Evolutionary conservation across 2,797 vertebrate genomes (phyloP).

Genomic region (Chelon auratus): DNA sequence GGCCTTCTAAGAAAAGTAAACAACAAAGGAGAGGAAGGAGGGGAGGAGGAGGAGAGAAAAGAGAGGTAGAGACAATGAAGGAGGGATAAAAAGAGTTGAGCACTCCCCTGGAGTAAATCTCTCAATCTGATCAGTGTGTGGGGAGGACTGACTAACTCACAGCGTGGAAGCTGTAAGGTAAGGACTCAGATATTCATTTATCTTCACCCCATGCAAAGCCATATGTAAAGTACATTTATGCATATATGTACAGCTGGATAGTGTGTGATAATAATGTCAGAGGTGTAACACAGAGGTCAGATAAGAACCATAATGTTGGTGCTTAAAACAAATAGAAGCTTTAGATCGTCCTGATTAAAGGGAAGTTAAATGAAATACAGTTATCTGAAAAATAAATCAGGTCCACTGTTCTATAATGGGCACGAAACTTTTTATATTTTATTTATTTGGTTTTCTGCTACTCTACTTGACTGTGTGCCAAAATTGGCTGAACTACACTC

Average conservation of each 20-base stretch:
- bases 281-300: background rate
- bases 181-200: conserved; percentile 17
- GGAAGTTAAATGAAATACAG: background rate
- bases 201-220: background rate
- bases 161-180: conserved; percentile 59
- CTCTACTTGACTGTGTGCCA: no score
- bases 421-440: no score
- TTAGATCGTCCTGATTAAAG: conserved; percentile 6
- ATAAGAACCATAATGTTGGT: background rate
- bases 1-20: conserved; percentile 40
- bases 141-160: conserved; percentile 48
- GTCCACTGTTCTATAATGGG: no score
- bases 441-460: no score
- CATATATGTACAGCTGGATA: no score
- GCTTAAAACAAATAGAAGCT: conserved; percentile 1
- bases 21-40: conserved; percentile 37
- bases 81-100: conserved; percentile 61
- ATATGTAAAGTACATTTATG: no score
- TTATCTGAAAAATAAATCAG: no score
- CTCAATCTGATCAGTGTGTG: conserved; percentile 73
- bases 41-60: conserved; percentile 43
- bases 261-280: background rate
- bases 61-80: conserved; percentile 48
- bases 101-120: conserved; percentile 73
- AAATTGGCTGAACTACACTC: no score